Percentiles rank a stretch among this genome's conserved stretches.
These are phyloP conservation scores for Podarcis cretensis DNA, from an alignment of 2,113 vertebrate genomes.

Conservation along the genomic window DNA sequence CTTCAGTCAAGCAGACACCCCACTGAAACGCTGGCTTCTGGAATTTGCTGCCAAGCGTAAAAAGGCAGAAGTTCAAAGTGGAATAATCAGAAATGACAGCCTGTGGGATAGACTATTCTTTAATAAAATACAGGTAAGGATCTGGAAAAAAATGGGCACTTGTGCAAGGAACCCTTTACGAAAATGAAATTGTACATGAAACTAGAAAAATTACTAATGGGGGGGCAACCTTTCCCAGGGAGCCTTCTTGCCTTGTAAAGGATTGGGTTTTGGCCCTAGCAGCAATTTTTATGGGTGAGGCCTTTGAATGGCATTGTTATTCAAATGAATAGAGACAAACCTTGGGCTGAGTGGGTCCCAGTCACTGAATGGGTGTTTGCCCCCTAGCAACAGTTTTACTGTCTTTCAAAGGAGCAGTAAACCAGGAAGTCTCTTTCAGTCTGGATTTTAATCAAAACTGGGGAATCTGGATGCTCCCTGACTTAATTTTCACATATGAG, in stretches of 20 bases:
- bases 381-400: background rate
- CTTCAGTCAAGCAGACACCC: slow-evolving; percentile 82
- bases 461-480: background rate
- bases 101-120: slow-evolving; percentile 85
- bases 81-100: slow-evolving; percentile 82
- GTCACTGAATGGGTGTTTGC: background rate
- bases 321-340: background rate
- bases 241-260: background rate
- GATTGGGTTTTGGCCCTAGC: background rate
- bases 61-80: slow-evolving; percentile 79
- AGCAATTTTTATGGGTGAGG: background rate
- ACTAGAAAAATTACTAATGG: background rate
- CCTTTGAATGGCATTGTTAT: background rate
- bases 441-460: background rate
- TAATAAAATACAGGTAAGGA: slow-evolving; percentile 82
- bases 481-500: background rate
- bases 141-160: background rate
- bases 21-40: slow-evolving; percentile 82
- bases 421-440: background rate
- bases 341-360: background rate
- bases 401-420: background rate
- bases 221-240: no score
- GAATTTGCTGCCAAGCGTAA: slow-evolving; percentile 81
- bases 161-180: background rate
- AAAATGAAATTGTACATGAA: background rate